Base-by-base conservation (phyloP, 2,113 vertebrate species). In the Lycaon pictus region DNA sequence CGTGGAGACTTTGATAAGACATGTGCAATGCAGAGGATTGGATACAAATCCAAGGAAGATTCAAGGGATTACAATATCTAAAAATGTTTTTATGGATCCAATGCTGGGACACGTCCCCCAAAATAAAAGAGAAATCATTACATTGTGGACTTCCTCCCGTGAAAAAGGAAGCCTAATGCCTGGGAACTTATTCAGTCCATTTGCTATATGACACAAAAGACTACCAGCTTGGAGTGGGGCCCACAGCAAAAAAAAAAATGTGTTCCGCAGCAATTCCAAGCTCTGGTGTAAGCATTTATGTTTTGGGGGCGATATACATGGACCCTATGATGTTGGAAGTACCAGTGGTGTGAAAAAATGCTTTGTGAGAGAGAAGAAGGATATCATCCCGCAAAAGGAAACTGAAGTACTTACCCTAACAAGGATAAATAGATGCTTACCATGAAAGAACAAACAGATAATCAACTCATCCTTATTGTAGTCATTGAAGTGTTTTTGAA, bases 41-140 rank as follows among this genome's bases (percentile, higher is more conserved):
- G 48, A 43, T 69, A 69, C 32, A 83, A 90, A 94, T 79, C 22
- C 15, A 11, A 92, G 29, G 16, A 94, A 92, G 51, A 92, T 90
- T 76, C 22, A 55, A 29, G 29, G 58, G 43, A 5, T 11, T 69
- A 23, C 4, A 29, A 51, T 43, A 72, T 37, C 19, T 60, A 63
- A 88, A 76, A 3, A 0, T 69, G 43, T 69, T 91, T 81, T 96
- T 91, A 63, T 82, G 71, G 48, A 92, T 58, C 7, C 23, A 71
- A 1, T 79, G 20, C 32, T 19, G 94, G 10, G 11, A 74, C 22
- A 82, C 65, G 35, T 48, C 5, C 56, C 76, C 60, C 35, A 79
- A 53, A 95, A 22, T 83, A 93, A 96, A 95, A 83, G 83, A 84
- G 19, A 27, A 93, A 55, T 65, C 27, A 82, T 81, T 93, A 48